These are phyloP conservation scores for Lagodon rhomboides DNA, from an alignment of 2,797 vertebrate species.

Conservation along the genomic window DNA sequence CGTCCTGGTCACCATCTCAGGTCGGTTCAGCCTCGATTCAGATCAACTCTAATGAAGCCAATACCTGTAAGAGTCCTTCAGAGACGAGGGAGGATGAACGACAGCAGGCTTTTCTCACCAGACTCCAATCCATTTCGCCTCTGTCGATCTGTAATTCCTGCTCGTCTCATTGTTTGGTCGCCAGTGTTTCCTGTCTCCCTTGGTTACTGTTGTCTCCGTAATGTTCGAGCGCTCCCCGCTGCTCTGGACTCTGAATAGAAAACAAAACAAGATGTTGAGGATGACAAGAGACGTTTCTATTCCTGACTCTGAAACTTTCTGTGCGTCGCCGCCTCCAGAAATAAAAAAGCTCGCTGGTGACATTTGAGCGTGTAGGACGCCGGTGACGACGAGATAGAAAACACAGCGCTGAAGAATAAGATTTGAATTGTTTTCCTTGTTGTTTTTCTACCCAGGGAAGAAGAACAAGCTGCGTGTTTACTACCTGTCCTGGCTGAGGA, in stretches of 20 bases:
- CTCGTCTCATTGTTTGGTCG: not conserved
- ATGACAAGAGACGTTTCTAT: conserved; percentile 6
- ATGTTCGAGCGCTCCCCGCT: not conserved
- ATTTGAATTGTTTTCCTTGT: not conserved
- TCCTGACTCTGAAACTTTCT: not conserved
- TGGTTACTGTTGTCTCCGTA: not conserved
- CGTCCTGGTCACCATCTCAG: conserved; percentile 98
- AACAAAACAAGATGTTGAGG: not conserved
- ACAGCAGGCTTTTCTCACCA: not conserved
- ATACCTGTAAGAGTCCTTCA: no score
- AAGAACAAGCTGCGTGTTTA: conserved; percentile 99
- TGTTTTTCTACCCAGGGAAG: conserved; percentile 86
- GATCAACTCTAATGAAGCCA: no score
- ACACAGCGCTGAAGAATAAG: not conserved
- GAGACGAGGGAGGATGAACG: no score
- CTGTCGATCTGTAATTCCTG: not conserved
- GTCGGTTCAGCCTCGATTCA: conserved; percentile 79
- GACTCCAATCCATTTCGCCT: not conserved
- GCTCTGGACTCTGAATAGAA: not conserved
- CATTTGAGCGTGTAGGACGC: not conserved
- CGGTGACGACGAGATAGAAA: not conserved
- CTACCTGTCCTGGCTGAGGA: conserved; percentile 98
- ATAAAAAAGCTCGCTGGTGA: not conserved
- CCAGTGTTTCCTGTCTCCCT: conserved; percentile 15
- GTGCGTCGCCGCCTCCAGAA: not conserved